phyloP scores from a whole-genome alignment of 2,113 vertebrate genomes.

The Trichomycterus rosablanca region DNA sequence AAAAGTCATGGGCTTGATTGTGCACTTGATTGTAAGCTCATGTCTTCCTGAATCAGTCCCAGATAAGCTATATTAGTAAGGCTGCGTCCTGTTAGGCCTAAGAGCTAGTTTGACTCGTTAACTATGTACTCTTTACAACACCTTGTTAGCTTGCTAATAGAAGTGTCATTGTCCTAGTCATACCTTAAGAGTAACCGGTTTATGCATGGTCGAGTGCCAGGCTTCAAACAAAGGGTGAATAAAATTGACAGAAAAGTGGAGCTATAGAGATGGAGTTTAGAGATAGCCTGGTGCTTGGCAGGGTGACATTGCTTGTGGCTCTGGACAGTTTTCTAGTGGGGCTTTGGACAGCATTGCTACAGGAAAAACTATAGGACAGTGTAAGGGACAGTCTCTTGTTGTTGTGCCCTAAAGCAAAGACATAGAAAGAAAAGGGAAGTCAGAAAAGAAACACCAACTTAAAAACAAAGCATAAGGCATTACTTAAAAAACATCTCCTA shows the following conservation, averaged over 20 bases:
- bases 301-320: constrained; percentile 33
- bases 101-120: background rate
- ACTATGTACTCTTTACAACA: constrained; percentile 11
- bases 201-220: background rate
- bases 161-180: background rate
- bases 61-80: constrained; percentile 24
- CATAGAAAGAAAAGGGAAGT: background rate
- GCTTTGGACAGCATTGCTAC: constrained; percentile 1
- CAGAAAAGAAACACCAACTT: background rate
- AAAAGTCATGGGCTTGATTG: constrained; percentile 23
- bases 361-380: background rate
- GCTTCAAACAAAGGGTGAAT: too few species aligned
- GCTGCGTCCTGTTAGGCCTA: background rate
- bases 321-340: background rate
- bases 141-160: background rate
- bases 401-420: background rate
- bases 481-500: too few species aligned
- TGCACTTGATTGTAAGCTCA: constrained; percentile 28
- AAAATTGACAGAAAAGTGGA: background rate
- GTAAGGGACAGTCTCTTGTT: constrained; percentile 1
- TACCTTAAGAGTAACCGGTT: too few species aligned
- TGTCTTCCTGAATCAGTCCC: constrained; percentile 9
- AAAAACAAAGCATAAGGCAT: too few species aligned
- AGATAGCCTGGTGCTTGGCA: constrained; percentile 3
- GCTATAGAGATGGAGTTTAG: background rate